A percentile compares a stretch with the other conserved stretches of the same genome.
Evolutionary conservation across 1,140 invertebrate genomes (phyloP).

Genomic region (Danaus melanippus): DNA sequence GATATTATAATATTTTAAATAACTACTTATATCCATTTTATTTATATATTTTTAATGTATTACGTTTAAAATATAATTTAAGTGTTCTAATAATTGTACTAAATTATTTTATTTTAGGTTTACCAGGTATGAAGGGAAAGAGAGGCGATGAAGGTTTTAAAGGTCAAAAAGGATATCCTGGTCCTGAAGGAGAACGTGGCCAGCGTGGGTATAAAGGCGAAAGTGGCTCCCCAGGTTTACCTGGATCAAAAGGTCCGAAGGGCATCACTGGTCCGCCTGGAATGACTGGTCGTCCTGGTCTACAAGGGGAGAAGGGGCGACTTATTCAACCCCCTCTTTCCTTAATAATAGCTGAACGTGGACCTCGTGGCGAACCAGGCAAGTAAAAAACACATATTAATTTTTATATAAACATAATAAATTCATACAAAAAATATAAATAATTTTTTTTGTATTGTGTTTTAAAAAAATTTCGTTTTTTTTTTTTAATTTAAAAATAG

Average conservation of each 20-base stretch:
- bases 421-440: too few species aligned
- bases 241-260: conserved; percentile 69
- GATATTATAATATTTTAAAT: too few species aligned
- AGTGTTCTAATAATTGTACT: neutral
- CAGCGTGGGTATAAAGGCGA: conserved; percentile 48
- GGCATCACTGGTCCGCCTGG: conserved; percentile 70
- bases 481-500: too few species aligned
- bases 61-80: too few species aligned
- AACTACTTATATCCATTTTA: too few species aligned
- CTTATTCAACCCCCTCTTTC: conserved; percentile 31
- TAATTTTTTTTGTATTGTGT: too few species aligned
- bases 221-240: conserved; percentile 79
- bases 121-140: conserved; percentile 57
- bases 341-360: conserved; percentile 40
- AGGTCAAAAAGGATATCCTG: conserved; percentile 59
- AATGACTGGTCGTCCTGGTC: conserved; percentile 70
- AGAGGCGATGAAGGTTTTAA: conserved; percentile 70
- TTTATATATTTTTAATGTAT: too few species aligned
- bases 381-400: too few species aligned
- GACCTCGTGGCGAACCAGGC: conserved; percentile 23
- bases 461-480: too few species aligned
- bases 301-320: conserved; percentile 65
- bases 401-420: too few species aligned
- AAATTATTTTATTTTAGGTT: conserved; percentile 32
- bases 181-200: conserved; percentile 71